Base-by-base conservation (phyloP, 30 jellyfish, hydroid and myxozoan genomes). In the Turritopsis rubra region DNA sequence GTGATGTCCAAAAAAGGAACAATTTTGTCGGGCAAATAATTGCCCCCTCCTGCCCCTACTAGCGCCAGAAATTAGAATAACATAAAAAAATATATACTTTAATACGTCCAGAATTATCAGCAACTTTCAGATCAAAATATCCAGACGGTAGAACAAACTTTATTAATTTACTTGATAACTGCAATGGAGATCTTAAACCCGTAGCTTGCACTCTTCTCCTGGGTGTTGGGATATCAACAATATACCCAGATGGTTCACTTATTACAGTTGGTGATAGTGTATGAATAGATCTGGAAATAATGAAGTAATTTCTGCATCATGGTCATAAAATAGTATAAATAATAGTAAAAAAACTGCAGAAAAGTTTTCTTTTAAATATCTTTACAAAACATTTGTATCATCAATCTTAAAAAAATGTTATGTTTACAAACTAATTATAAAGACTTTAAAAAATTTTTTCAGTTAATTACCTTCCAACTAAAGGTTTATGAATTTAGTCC, bases 131-230 rank as follows among this genome's bases (percentile, higher is more conserved):
- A 16, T 91, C 97, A 87, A 71, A 84, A 73, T 93, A 93, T 30
- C 96, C 96, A 27, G 96, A 75, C 13, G 99, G 96, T 28, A 93
- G 83, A 1, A 29, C 29, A 85, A 88, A 93, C 29, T 31, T 41
- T 27, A 93, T 66, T 9, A 73, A 85, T 4, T 81, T 81, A 60
- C 73, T 83, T 28, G 99, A 88, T 27, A 93, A 77, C 72, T 88
- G 95, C 90, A 93, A 71, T 16, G 99, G 99, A 16, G 96, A 86
- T 29, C 99, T 77, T 21, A 93, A 68, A 3, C 96, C 99, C 29
- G 96, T 93, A 16, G 94, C 99, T 73, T 83, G 94, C 18, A 93
- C 89, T 29, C 97, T 81, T 53, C 95, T 79, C 53, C 97, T 75
- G 17, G 97, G 96, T 26, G 96, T 91, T 23, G 95, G 91, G 54